These are phyloP conservation scores for Tinea semifulvella DNA, from an alignment of 2,888 invertebrate species.

Conservation along the genomic window DNA sequence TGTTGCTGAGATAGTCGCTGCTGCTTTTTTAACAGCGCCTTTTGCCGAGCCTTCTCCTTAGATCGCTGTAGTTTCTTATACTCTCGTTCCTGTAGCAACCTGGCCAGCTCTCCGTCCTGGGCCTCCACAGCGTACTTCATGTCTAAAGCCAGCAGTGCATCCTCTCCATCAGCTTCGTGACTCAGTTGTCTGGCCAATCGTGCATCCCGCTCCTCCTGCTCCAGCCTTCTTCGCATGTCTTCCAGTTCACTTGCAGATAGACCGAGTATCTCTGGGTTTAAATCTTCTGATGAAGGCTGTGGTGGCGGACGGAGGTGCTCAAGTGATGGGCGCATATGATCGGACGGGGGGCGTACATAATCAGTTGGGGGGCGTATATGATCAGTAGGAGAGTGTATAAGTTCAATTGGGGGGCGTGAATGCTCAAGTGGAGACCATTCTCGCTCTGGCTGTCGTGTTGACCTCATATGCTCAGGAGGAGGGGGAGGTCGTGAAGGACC, in stretches of 20 bases:
- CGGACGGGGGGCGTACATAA: too few species aligned
- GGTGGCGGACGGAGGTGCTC: slow-evolving; percentile 3
- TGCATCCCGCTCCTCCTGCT: slow-evolving; percentile 56
- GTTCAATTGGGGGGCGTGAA: too few species aligned
- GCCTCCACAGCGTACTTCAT: slow-evolving; percentile 60
- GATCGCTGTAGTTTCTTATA: slow-evolving; percentile 57
- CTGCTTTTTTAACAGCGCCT: slow-evolving; percentile 54
- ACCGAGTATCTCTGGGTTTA: slow-evolving; percentile 48
- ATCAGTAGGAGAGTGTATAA: too few species aligned
- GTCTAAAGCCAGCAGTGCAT: slow-evolving; percentile 46
- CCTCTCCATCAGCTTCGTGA: slow-evolving; percentile 43
- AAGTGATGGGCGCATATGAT: too few species aligned
- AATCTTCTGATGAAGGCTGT: slow-evolving; percentile 22
- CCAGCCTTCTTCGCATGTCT: slow-evolving; percentile 46
- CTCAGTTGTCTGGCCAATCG: slow-evolving; percentile 48
- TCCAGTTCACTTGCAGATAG: slow-evolving; percentile 46
- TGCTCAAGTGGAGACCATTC: too few species aligned
- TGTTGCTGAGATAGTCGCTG: slow-evolving; percentile 40
- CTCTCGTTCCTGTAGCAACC: slow-evolving; percentile 53
- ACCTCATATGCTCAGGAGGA: too few species aligned
- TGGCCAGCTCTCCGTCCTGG: slow-evolving; percentile 54
- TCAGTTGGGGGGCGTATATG: too few species aligned
- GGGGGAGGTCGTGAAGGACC: slow-evolving; percentile 40
- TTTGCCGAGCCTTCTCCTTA: slow-evolving; percentile 55
- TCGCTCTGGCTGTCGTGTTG: too few species aligned